Evolutionary conservation across 2,797 vertebrate species (phyloP).

Genomic region (Yasuhikotakia modesta): DNA sequence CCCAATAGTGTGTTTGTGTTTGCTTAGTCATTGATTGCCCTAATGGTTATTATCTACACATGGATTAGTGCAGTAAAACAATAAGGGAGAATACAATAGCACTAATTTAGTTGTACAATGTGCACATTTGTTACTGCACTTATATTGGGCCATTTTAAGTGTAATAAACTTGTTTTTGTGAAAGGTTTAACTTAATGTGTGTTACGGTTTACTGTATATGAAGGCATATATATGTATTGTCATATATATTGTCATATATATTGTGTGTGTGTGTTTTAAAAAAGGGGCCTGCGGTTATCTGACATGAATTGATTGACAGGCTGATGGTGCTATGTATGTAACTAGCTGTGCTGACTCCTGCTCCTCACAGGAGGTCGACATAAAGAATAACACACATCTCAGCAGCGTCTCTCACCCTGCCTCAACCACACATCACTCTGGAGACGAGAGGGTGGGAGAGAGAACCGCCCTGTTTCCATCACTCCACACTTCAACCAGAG

Average conservation of each 20-base stretch:
- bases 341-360: constrained; percentile 44
- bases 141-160: too few species aligned
- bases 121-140: background rate
- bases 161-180: background rate
- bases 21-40: constrained; percentile 17
- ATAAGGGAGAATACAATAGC: background rate
- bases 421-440: constrained; percentile 37
- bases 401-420: constrained; percentile 61
- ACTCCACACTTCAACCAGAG: constrained; percentile 70
- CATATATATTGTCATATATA: background rate
- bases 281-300: constrained; percentile 22
- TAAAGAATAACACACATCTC: constrained; percentile 52
- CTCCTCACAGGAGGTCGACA: constrained; percentile 53
- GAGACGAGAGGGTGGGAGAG: constrained; percentile 39
- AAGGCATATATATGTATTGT: background rate
- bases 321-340: constrained; percentile 16
- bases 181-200: background rate
- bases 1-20: background rate
- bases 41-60: constrained; percentile 12
- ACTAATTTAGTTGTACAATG: background rate
- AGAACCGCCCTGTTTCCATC: constrained; percentile 71
- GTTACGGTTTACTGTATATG: background rate
- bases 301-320: constrained; percentile 33
- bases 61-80: constrained; percentile 27
- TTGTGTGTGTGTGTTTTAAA: constrained; percentile 2